These are phyloP conservation scores for Oreochromis spilurus DNA, from an alignment of 2,113 vertebrate species.

Conservation along the genomic window DNA sequence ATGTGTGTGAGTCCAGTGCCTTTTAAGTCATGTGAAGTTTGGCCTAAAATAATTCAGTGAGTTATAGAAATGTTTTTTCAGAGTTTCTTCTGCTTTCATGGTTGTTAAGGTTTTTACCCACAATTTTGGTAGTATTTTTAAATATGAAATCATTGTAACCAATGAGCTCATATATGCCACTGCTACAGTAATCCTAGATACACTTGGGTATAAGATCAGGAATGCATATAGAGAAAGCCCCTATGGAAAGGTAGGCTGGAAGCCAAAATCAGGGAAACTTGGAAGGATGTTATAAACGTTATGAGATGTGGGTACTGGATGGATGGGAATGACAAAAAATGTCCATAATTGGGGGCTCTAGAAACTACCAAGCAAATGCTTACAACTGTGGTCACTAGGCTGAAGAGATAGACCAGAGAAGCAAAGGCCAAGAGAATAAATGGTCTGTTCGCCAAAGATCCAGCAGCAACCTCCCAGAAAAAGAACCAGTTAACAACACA, in stretches of 20 bases:
- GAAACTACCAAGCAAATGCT: not conserved
- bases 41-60: not conserved
- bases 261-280: not conserved
- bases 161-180: not conserved
- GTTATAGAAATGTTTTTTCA: not conserved
- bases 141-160: not conserved
- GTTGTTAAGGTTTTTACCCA: not conserved
- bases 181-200: not conserved
- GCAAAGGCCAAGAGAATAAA: not conserved
- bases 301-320: not conserved
- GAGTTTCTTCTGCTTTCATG: not conserved
- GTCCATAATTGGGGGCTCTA: not conserved
- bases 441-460: not conserved
- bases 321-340: not conserved
- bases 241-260: not conserved
- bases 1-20: not conserved
- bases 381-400: not conserved
- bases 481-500: not conserved
- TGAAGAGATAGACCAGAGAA: not conserved
- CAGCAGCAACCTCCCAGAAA: not conserved
- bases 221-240: not conserved
- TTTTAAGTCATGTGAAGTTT: not conserved
- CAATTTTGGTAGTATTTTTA: not conserved
- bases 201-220: not conserved
- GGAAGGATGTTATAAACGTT: not conserved